A percentile compares a stretch with the other conserved stretches of the same genome.
Conservation (phyloP, 2,888 invertebrate genomes). For the Coenonympha glycerion region DNA sequence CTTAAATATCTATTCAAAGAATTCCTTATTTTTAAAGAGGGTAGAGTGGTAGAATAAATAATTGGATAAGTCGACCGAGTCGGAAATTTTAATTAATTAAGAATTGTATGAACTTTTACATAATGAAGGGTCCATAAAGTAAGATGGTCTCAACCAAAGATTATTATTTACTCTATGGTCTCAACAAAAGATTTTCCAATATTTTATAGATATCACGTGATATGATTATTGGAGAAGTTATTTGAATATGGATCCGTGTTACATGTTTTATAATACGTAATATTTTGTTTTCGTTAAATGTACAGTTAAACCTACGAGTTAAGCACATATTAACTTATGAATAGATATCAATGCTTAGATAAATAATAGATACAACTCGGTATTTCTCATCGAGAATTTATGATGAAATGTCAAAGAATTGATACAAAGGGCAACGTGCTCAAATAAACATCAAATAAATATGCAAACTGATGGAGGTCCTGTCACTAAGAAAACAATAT, state of each 20-base stretch:
- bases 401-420: not conserved
- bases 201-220: no score
- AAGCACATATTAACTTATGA: no score
- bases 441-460: not conserved
- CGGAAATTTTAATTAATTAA: not conserved
- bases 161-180: no score
- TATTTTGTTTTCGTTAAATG: no score
- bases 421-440: not conserved
- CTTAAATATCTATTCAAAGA: not conserved
- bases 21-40: not conserved
- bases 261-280: no score
- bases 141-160: no score
- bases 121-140: not conserved
- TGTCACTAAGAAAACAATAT: not conserved
- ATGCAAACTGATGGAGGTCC: not conserved
- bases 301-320: no score
- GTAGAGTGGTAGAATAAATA: not conserved
- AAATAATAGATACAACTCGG: no score
- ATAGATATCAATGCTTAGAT: no score
- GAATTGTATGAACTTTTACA: not conserved
- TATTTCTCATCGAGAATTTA: not conserved
- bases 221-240: no score
- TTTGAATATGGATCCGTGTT: no score
- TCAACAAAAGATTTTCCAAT: no score
- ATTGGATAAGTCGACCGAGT: not conserved